These are phyloP conservation scores for Stenodera caucasica DNA, from an alignment of 2,888 invertebrate species.

Conservation along the genomic window DNA sequence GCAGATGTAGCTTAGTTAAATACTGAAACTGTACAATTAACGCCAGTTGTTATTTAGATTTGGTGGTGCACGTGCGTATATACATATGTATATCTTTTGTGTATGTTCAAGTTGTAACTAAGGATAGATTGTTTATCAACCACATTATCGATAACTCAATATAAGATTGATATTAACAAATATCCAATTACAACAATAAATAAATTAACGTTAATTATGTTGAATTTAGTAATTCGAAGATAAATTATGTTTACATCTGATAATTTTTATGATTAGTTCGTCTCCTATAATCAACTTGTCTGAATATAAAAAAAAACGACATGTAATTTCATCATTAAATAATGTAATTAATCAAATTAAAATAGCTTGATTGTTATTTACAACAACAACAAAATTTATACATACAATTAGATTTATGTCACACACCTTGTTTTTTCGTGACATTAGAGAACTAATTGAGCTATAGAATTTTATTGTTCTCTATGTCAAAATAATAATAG, in stretches of 20 bases:
- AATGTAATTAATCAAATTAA: constrained; percentile 1
- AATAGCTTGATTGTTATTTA: background rate
- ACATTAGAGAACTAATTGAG: background rate
- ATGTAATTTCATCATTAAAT: no score
- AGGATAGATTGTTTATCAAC: constrained; percentile 1
- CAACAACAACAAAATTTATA: background rate
- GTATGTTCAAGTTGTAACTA: constrained; percentile 23
- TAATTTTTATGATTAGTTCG: background rate
- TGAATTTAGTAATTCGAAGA: no score
- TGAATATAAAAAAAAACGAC: no score
- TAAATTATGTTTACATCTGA: background rate
- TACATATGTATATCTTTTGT: constrained; percentile 7
- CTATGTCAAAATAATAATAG: no score
- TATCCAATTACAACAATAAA: no score
- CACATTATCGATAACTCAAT: background rate
- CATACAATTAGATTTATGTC: background rate
- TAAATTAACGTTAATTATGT: no score
- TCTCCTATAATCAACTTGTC: no score
- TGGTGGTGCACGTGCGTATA: constrained; percentile 22
- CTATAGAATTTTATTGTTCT: background rate
- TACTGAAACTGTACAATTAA: constrained; percentile 44
- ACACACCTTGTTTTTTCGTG: constrained; percentile 5
- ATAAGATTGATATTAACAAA: background rate
- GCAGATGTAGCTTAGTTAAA: constrained; percentile 43
- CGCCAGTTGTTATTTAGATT: constrained; percentile 43